Conservation (phyloP, 2,888 invertebrate genomes). For the Erebia aethiops region DNA sequence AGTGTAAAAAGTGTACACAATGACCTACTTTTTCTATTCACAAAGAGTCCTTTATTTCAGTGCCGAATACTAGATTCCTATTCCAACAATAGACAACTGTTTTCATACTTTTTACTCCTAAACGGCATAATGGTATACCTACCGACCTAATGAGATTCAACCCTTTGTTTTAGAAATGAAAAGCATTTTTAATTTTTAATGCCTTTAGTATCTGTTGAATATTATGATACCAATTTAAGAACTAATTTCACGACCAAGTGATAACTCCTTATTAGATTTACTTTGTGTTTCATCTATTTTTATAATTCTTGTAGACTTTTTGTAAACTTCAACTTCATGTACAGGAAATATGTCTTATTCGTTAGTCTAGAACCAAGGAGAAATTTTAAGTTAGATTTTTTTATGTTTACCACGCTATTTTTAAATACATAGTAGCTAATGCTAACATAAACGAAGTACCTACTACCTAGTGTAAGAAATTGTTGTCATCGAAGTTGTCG, state of each 20-base stretch:
- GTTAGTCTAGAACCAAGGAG: no score
- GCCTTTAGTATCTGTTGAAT: not conserved
- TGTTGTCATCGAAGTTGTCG: no score
- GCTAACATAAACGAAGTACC: no score
- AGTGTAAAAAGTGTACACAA: slow-evolving; percentile 54
- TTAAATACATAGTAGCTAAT: no score
- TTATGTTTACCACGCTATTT: no score
- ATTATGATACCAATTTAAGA: not conserved
- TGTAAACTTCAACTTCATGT: no score
- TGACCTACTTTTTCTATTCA: slow-evolving; percentile 69
- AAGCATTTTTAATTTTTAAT: slow-evolving; percentile 13
- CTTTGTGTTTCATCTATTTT: no score
- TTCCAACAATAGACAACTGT: slow-evolving; percentile 46
- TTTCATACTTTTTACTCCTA: slow-evolving; percentile 42
- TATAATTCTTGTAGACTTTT: no score
- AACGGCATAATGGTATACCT: slow-evolving; percentile 27
- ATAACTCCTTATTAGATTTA: no score
- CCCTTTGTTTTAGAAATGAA: slow-evolving; percentile 16
- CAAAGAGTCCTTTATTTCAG: slow-evolving; percentile 65
- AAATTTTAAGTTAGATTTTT: no score
- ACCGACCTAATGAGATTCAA: slow-evolving; percentile 17
- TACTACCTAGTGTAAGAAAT: no score
- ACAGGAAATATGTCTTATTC: no score
- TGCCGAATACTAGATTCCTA: slow-evolving; percentile 66
- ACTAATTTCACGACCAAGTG: not conserved